phyloP scores from a whole-genome alignment of 2,888 invertebrate genomes.

The Calameuta filiformis region DNA sequence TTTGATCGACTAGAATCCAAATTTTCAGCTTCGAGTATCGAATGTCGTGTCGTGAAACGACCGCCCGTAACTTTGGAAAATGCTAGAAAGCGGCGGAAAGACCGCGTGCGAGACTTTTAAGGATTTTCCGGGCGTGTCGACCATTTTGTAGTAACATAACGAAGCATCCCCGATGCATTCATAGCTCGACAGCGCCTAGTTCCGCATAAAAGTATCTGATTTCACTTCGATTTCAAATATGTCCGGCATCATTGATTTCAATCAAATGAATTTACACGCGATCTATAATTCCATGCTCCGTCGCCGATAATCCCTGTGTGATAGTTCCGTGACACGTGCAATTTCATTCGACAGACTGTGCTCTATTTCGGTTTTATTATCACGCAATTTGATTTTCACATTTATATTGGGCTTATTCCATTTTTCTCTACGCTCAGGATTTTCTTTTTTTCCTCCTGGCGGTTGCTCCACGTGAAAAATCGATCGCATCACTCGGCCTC shows the following conservation, averaged over 20 bases:
- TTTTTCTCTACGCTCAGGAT: background rate
- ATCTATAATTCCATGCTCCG: background rate
- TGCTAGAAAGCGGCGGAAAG: background rate
- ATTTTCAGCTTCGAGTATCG: background rate
- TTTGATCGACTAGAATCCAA: background rate
- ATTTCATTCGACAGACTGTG: constrained; percentile 10
- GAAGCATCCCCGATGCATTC: background rate
- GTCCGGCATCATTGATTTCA: background rate
- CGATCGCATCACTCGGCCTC: background rate
- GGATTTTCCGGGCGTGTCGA: background rate
- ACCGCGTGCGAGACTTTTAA: background rate
- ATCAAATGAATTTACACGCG: background rate
- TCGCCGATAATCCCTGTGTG: too few species aligned
- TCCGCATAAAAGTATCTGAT: background rate
- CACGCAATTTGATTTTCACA: constrained; percentile 1
- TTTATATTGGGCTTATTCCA: background rate
- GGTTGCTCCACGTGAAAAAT: background rate
- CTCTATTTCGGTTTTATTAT: constrained; percentile 8
- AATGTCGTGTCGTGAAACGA: background rate
- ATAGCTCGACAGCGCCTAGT: background rate
- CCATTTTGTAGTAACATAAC: background rate
- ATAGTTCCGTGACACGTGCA: constrained; percentile 7
- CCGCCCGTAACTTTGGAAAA: background rate
- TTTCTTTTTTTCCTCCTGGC: background rate
- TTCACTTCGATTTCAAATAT: background rate